Conservation (phyloP, 1,140 invertebrate species). For the Sweltsa coloradensis region DNA sequence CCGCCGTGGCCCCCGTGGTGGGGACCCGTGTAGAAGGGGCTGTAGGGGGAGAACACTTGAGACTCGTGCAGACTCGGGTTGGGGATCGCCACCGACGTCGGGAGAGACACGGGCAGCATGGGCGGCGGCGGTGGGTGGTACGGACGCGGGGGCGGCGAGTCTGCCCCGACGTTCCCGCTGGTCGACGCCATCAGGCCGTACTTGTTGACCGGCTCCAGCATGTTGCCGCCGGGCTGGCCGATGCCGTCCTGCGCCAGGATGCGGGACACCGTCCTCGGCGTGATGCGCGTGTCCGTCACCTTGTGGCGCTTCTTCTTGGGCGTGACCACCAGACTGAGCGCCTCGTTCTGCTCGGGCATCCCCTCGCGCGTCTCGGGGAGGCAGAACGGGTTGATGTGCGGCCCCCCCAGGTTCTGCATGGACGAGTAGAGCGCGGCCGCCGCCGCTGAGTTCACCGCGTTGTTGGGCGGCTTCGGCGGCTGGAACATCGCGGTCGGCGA, state of each 20-base stretch:
- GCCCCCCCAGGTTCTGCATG: conserved; percentile 29
- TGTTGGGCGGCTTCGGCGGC: conserved; percentile 57
- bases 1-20: conserved; percentile 34
- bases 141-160: conserved; percentile 35
- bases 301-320: conserved; percentile 95
- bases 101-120: conserved; percentile 73
- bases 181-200: conserved; percentile 22
- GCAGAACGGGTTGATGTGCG: conserved; percentile 52
- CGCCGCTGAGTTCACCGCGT: conserved; percentile 39
- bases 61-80: conserved; percentile 92
- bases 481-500: conserved; percentile 61
- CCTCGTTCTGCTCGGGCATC: conserved; percentile 85
- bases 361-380: conserved; percentile 38
- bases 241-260: conserved; percentile 70
- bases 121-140: conserved; percentile 58
- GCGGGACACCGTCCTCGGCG: conserved; percentile 76
- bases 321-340: conserved; percentile 82
- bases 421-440: conserved; percentile 24
- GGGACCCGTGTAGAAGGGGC: conserved; percentile 60
- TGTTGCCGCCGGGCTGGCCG: conserved; percentile 26
- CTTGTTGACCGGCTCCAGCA: conserved; percentile 18
- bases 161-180: conserved; percentile 9
- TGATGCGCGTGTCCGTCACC: conserved; percentile 91
- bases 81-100: conserved; percentile 88
- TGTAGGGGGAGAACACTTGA: conserved; percentile 83